A percentile compares a stretch with the other conserved stretches of the same genome.
These are phyloP conservation scores for Erythrolamprus reginae DNA, from an alignment of 2,113 vertebrate species.

Conservation along the genomic window DNA sequence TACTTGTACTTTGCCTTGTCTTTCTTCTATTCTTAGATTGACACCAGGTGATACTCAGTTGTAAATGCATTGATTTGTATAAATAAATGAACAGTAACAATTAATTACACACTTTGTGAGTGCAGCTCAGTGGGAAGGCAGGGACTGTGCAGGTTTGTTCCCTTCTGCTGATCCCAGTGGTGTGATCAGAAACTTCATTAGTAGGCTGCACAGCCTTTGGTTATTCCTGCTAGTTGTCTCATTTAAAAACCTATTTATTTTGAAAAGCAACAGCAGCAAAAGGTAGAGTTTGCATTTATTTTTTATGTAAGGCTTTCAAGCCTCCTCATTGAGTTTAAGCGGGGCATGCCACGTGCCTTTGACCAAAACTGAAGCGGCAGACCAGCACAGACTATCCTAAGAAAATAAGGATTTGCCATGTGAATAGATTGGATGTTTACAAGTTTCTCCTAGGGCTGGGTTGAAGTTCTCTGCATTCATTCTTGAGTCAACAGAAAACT, in stretches of 20 bases:
- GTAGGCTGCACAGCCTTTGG: conserved; percentile 15
- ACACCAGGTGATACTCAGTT: conserved; percentile 50
- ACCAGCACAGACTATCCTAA: background rate
- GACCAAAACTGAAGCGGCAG: background rate
- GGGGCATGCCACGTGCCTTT: background rate
- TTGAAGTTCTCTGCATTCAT: background rate
- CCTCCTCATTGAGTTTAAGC: background rate
- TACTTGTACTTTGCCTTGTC: conserved; percentile 3
- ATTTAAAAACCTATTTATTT: conserved; percentile 13
- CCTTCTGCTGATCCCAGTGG: background rate
- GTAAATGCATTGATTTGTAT: conserved; percentile 49
- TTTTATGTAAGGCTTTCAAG: conserved; percentile 5
- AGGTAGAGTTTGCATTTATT: conserved; percentile 7
- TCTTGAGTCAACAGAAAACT: background rate
- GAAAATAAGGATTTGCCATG: background rate
- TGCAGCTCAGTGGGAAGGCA: conserved; percentile 37
- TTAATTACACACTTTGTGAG: conserved; percentile 57
- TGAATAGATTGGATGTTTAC: background rate
- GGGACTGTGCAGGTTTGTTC: conserved; percentile 26
- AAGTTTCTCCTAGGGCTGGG: background rate
- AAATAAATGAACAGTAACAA: conserved; percentile 60
- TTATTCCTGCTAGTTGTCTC: conserved; percentile 24
- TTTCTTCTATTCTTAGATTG: conserved; percentile 34
- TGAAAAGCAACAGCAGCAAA: background rate
- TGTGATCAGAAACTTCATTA: conserved; percentile 39